Evolutionary conservation across 2,113 vertebrate species (phyloP), one percentile per base, ranked within the genome.

Genomic region (Zosterops pallidus): DNA sequence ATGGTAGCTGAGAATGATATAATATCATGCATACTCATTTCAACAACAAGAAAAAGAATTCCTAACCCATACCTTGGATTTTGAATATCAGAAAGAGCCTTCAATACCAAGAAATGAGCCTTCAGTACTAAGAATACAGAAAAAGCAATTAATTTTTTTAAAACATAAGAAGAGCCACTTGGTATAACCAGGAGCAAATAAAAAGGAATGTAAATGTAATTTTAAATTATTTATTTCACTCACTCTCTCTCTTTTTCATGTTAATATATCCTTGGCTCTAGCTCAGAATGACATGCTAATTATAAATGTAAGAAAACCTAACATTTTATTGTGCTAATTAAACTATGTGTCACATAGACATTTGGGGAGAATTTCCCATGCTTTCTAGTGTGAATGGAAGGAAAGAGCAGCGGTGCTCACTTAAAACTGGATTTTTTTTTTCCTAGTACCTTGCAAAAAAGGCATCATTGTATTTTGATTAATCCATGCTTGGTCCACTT

Each of bases 391-490:
- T 74, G 94, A 97, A 97, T 96, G 81, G 83, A 94, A 96, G 86
- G 78, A 97, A 97, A 90, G 76, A 94, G 91, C 94, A 96, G 87
- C 3, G 29, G 92, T 93, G 87, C 74, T 97, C 89, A 92, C 65
- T 96, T 97, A 95, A 97, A 96, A 97, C 81, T 91, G 83, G 87
- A 90, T 95, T 97, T 94, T 89, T 96, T 78, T 86, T 69, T 10
- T 10, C 63, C 89, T 94, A 80, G 81, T 95, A 97, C 95, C 97
- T 97, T 95, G 53, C 96, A 98, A 97, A 98, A 98, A 98, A 97
- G 94, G 89, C 97, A 98, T 98, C 97, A 97, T 98, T 98, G 97
- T 98, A 97, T 97, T 98, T 97, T 98, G 97, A 98, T 98, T 98
- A 98, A 98, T 98, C 97, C 96, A 97, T 97, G 97, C 97, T 98